These are phyloP conservation scores for Myrmecobius fasciatus DNA, from an alignment of 2,113 vertebrate genomes.

Conservation along the genomic window DNA sequence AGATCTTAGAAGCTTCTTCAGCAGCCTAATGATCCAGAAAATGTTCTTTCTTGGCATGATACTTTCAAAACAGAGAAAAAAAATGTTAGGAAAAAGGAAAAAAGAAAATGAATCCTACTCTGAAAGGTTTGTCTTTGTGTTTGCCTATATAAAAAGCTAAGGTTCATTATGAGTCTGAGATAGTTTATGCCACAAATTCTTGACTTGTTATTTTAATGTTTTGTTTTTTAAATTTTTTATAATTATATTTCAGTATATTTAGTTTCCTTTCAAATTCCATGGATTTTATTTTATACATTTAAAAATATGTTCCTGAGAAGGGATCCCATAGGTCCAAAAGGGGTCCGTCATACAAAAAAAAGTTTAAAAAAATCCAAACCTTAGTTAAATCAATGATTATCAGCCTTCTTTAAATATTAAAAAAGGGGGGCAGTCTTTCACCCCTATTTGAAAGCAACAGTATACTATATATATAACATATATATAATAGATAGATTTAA, in stretches of 20 bases:
- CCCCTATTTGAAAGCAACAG: background rate
- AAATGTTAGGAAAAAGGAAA: background rate
- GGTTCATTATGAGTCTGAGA: background rate
- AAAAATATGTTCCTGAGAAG: background rate
- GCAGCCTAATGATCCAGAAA: constrained; percentile 42
- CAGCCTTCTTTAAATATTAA: background rate
- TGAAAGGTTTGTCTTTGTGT: constrained; percentile 1
- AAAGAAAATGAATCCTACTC: background rate
- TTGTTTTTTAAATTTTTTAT: no score
- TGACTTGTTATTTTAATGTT: background rate
- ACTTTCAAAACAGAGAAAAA: background rate
- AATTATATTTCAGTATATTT: background rate
- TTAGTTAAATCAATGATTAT: background rate
- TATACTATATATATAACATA: background rate
- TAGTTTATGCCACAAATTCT: background rate
- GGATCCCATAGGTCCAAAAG: background rate
- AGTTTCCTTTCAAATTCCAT: background rate
- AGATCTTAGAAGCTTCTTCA: background rate
- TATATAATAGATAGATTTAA: no score
- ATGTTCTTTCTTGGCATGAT: constrained; percentile 20
- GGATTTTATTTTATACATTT: background rate
- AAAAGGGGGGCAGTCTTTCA: background rate
- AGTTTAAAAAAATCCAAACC: background rate
- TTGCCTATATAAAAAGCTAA: background rate
- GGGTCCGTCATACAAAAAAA: background rate